A percentile compares a stretch with the other conserved stretches of the same genome.
Conservation (phyloP, 2,797 vertebrate genomes). For the Thalassophryne amazonica region DNA sequence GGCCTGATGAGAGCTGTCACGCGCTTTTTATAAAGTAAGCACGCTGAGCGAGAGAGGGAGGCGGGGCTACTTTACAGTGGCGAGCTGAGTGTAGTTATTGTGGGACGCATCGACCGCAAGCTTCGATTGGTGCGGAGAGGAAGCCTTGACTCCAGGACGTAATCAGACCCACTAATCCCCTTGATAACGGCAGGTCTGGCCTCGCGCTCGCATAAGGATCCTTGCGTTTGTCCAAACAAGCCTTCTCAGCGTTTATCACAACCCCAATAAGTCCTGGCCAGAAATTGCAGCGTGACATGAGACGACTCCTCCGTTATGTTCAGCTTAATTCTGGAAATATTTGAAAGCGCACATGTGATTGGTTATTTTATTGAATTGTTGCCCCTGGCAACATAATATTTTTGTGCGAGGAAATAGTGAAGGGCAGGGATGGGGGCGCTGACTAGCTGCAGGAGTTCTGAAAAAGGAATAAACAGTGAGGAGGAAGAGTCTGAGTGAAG, state of each 20-base stretch:
- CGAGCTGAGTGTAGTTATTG: constrained; percentile 37
- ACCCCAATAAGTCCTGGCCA: constrained; percentile 66
- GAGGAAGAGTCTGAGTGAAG: constrained; percentile 28
- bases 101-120: constrained; percentile 50
- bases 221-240: constrained; percentile 81
- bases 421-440: constrained; percentile 56
- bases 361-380: constrained; percentile 80
- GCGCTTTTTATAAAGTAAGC: constrained; percentile 78
- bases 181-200: constrained; percentile 71
- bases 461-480: constrained; percentile 26
- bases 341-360: constrained; percentile 73
- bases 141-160: constrained; percentile 70
- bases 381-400: constrained; percentile 79
- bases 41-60: constrained; percentile 56
- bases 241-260: constrained; percentile 77
- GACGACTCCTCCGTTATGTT: constrained; percentile 53
- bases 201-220: constrained; percentile 71
- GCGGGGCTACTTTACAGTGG: constrained; percentile 23
- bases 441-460: constrained; percentile 23
- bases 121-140: constrained; percentile 72
- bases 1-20: constrained; percentile 80
- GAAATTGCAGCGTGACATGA: constrained; percentile 68
- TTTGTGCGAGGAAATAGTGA: constrained; percentile 63
- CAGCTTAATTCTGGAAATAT: constrained; percentile 70
- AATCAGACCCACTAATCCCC: constrained; percentile 80